Conservation (phyloP, 2,888 invertebrate genomes). For the Leucozona laternaria region DNA sequence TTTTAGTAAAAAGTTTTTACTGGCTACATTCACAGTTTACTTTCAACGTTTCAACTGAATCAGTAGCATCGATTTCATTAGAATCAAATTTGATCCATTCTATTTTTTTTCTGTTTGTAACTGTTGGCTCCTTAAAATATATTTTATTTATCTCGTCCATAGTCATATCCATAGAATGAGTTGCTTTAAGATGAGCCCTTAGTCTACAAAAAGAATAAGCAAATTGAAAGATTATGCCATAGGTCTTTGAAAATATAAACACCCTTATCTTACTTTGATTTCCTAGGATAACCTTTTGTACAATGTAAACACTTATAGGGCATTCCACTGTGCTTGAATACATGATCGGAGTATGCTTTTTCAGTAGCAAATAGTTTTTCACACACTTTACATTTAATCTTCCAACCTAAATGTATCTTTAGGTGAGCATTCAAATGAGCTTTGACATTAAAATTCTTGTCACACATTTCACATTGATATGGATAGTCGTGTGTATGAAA, state of each 20-base stretch:
- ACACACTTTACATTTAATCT: conserved; percentile 46
- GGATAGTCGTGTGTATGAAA: conserved; percentile 13
- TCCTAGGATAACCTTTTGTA: conserved; percentile 39
- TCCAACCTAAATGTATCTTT: conserved; percentile 44
- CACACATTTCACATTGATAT: conserved; percentile 41
- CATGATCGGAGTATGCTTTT: conserved; percentile 19
- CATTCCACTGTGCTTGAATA: conserved; percentile 14
- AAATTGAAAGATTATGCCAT: background rate
- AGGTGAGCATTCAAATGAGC: conserved; percentile 36
- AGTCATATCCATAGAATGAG: conserved; percentile 45
- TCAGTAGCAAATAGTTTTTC: conserved; percentile 28
- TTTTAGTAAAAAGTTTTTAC: background rate
- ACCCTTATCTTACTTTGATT: conserved; percentile 42
- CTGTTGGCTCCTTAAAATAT: conserved; percentile 25
- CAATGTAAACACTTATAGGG: conserved; percentile 50
- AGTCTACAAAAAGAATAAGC: conserved; percentile 32
- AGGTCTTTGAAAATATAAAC: background rate
- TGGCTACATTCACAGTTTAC: background rate
- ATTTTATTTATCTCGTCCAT: conserved; percentile 37
- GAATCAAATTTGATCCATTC: conserved; percentile 45
- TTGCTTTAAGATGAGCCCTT: conserved; percentile 38
- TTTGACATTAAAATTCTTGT: conserved; percentile 25
- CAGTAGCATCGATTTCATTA: background rate
- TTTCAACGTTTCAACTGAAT: background rate
- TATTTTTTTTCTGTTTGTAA: conserved; percentile 28